Evolutionary conservation across 2,888 invertebrate species (phyloP), one percentile per base, ranked within the genome.

Genomic region (Microplitis deprimator): DNA sequence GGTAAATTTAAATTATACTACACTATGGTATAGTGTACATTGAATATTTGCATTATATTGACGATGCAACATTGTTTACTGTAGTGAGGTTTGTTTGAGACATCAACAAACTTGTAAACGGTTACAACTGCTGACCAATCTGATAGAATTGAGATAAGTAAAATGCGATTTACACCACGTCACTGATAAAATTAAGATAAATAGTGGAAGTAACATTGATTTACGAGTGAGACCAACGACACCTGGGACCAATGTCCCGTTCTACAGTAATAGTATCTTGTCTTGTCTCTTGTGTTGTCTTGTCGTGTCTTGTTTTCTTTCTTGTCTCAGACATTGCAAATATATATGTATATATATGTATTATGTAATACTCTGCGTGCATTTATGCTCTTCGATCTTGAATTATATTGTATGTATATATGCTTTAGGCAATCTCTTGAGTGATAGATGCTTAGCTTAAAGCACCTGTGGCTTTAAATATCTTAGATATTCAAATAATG

Each of bases 111-210:
- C 10, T 50, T 50, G 50, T 50, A 50, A 50, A 50, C 50, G 50
- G 13, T 50, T 13, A 13, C 50, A 13, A 50, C 50, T 50, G 50
- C 10, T 50, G 50, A 50, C 50, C 50, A 50, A 13, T 4, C 10
- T 50, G 50, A 50, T 50, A 50, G 50, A 50, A 50, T 4, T 8
- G 50, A 50, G 50, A 50, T 50, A 13, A 50, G 50, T 50, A 50
- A 50, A 50, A 50, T 50, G 50, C 50, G 50, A 50, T 50, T 50
- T 50, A 50, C 65, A 75, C 78, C 60, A 73, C 75, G 73, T 76
- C 75, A 77, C 82, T 78, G 83, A 84, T 85, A 81, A 82, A 84
- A 84, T 85, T 85, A 84, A 85, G 84, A 85, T 85, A 84, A 84
- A 84, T 85, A 82, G 82, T 79, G 81, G 81, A 81, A 79, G 79